Conservation (phyloP, 2,797 vertebrate species). For the Enteromius treurensis region DNA sequence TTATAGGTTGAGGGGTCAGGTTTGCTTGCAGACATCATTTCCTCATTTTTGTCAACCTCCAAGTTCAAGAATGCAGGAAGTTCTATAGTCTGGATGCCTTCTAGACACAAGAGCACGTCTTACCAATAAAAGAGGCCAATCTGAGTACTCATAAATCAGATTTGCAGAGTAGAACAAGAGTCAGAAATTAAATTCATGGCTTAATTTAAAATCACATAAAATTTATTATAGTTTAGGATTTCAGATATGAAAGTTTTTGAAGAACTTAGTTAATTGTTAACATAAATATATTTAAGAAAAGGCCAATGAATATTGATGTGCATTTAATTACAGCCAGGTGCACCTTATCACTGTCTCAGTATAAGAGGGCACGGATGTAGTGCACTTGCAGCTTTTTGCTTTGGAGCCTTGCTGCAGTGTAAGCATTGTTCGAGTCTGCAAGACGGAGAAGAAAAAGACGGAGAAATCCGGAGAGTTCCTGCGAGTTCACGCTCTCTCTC, state of each 20-base stretch:
- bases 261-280: not conserved
- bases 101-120: conserved; percentile 71
- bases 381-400: no score
- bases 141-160: not conserved
- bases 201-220: not conserved
- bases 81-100: conserved; percentile 59
- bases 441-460: no score
- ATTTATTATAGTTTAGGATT: not conserved
- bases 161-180: not conserved
- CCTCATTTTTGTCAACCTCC: conserved; percentile 42
- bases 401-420: no score
- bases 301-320: no score
- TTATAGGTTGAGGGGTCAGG: conserved; percentile 57
- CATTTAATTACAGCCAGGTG: no score
- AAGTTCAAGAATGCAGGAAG: conserved; percentile 58
- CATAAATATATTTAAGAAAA: no score
- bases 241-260: not conserved
- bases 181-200: not conserved
- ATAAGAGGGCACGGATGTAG: no score
- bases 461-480: no score
- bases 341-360: no score
- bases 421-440: no score
- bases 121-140: conserved; percentile 72
- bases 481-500: no score
- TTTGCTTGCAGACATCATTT: conserved; percentile 67